Evolutionary conservation across 2,113 vertebrate genomes (phyloP), one percentile per base, ranked within the genome.

Genomic region (Notothenia rossii): DNA sequence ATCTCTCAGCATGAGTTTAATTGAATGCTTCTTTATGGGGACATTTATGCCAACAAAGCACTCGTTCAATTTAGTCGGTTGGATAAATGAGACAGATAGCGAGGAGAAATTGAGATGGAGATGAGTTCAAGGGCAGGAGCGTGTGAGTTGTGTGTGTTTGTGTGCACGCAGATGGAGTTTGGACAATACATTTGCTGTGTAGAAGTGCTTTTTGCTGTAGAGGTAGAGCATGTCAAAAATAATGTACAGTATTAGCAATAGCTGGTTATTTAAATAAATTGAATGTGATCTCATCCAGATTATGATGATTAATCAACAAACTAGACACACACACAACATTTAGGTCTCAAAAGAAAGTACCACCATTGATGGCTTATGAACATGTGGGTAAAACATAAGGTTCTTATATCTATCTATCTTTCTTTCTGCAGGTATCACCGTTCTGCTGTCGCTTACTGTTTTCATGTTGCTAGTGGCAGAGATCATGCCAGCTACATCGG

Each of bases 401-500:
- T 55, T 63, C 3, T 53, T 7, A 15, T 45, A 14, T 64, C 17
- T 61, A 29, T 79, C 46, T 46, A 2, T 79, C 7, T 55, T 10
- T 66, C 74, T 64, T 17, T 76, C 69, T 82, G 40, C 77, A 93
- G 94, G 93, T 70, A 94, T 95, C 85, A 95, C 94, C 4, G 92
- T 94, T 68, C 80, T 94, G 70, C 91, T 94, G 81, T 94, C 95
- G 40, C 93, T 95, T 13, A 94, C 93, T 3, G 93, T 94, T 1
- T 95, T 94, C 84, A 95, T 95, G 92, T 46, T 94, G 79, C 90
- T 95, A 73, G 92, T 94, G 0, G 93, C 92, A 56, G 92, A 95
- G 82, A 94, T 95, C 78, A 95, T 94, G 91, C 92, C 91, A 1
- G 94, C 94, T 45, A 95, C 94, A 0, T 95, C 94, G 0, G 94